Conservation (phyloP, 1,140 invertebrate species). For the Anoplolepis gracilipes region DNA sequence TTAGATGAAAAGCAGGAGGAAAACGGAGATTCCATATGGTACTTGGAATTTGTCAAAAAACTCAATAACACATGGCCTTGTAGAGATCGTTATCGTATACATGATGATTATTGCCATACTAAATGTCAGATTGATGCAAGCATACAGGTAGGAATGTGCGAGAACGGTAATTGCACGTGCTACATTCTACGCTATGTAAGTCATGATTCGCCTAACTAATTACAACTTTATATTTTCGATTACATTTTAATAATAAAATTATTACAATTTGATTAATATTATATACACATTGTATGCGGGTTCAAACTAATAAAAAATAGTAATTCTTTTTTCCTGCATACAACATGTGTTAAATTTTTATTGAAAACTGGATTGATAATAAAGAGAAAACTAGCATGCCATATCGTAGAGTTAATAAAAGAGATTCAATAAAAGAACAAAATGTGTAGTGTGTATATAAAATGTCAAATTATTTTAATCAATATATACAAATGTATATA, state of each 20-base stretch:
- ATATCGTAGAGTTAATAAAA: neutral
- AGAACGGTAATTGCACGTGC: constrained; percentile 73
- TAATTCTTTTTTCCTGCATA: neutral
- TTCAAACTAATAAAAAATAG: too few species aligned
- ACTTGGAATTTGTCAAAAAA: too few species aligned
- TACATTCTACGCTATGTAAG: constrained; percentile 77
- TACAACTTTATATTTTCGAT: neutral
- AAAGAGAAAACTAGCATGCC: neutral
- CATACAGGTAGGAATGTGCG: too few species aligned
- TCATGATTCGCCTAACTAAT: neutral
- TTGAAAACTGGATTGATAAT: neutral
- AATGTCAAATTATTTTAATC: too few species aligned
- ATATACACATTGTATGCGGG: too few species aligned
- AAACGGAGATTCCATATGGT: too few species aligned
- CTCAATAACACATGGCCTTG: too few species aligned
- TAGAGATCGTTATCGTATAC: too few species aligned
- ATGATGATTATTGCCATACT: too few species aligned
- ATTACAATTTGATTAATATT: neutral
- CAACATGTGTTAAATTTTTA: neutral
- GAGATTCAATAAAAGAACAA: neutral
- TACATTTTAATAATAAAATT: neutral
- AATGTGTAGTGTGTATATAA: neutral
- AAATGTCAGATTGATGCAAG: too few species aligned
- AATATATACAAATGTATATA: too few species aligned
- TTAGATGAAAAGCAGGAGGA: too few species aligned